Conservation (phyloP, 2,113 vertebrate genomes). For the Zosterops hypoxanthus region DNA sequence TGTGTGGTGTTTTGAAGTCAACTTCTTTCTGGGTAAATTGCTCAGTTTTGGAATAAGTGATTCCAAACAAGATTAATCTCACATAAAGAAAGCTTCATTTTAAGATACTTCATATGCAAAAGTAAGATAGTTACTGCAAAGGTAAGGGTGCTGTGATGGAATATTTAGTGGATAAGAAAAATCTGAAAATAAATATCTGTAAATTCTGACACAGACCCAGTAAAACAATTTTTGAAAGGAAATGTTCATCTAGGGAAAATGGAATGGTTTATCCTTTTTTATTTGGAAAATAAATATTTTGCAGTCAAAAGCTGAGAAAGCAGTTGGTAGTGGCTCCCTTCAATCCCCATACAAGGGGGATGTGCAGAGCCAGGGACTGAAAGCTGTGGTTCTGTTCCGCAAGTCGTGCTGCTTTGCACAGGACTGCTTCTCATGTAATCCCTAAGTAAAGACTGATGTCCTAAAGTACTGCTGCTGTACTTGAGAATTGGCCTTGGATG, state of each 20-base stretch:
- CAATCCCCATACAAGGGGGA: not conserved
- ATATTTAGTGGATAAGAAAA: not conserved
- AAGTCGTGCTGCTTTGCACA: not conserved
- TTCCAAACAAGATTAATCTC: not conserved
- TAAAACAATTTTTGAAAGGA: not conserved
- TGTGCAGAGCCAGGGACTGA: not conserved
- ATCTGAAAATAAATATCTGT: not conserved
- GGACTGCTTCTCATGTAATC: not conserved
- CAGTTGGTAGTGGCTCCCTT: not conserved
- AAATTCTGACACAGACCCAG: not conserved
- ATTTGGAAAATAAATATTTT: not conserved
- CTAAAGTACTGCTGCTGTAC: not conserved
- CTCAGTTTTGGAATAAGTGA: not conserved
- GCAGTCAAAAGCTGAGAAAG: not conserved
- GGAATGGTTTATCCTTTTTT: not conserved
- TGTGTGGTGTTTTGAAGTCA: not conserved
- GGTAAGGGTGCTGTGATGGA: not conserved
- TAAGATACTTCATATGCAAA: not conserved
- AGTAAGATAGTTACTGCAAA: not conserved
- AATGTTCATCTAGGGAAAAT: not conserved
- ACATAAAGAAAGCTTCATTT: not conserved
- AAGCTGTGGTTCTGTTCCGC: not conserved
- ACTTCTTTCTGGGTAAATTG: not conserved
- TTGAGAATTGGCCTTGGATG: not conserved
- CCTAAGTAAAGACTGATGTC: accelerated